These are phyloP conservation scores for Mimumesa dahlbomi DNA, from an alignment of 2,888 invertebrate species.

Conservation along the genomic window DNA sequence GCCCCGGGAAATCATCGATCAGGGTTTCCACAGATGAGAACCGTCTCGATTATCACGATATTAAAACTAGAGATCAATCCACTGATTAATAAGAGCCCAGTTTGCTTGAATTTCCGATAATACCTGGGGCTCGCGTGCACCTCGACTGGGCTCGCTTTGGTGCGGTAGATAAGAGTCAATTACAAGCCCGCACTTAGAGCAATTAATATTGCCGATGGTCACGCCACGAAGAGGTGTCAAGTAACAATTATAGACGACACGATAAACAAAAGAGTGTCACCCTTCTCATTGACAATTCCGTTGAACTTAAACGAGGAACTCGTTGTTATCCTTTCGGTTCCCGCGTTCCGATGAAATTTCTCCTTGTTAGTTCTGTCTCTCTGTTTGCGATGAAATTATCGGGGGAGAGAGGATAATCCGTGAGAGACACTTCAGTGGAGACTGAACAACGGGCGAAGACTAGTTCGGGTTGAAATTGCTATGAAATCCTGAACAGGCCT, in stretches of 20 bases:
- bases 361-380: neutral
- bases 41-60: neutral
- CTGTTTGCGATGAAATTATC: no score
- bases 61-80: neutral
- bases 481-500: constrained; percentile 67
- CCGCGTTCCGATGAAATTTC: no score
- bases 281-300: neutral
- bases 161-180: no score
- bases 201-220: neutral
- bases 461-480: constrained; percentile 69
- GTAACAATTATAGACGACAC: no score
- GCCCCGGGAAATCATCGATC: constrained; percentile 47
- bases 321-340: no score
- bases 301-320: neutral
- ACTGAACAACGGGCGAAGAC: constrained; percentile 65
- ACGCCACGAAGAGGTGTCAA: no score
- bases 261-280: neutral
- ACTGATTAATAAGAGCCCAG: no score
- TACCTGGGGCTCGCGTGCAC: no score
- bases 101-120: no score
- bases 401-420: constrained; percentile 33
- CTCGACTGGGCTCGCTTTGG: no score
- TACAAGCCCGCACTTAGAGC: no score
- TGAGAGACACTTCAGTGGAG: constrained; percentile 47
- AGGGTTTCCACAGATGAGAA: constrained; percentile 14